phyloP scores from a whole-genome alignment of 2,797 vertebrate species.

The Ambastaia sidthimunki region DNA sequence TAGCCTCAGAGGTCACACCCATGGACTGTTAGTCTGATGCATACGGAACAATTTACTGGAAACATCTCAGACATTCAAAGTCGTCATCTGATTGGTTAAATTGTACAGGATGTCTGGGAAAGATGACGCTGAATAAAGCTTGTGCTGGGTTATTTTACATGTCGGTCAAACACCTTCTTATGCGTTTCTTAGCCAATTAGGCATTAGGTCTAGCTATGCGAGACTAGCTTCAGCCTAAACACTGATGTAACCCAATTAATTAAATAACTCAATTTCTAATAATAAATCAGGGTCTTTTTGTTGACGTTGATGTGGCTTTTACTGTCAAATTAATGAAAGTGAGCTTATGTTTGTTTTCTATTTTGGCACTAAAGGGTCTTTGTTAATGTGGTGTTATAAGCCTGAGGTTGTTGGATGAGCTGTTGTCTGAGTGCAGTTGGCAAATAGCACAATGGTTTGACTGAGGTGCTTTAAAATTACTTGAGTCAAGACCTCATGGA shows the following conservation, averaged over 20 bases:
- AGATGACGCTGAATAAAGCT: too few species aligned
- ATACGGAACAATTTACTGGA: too few species aligned
- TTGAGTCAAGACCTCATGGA: background rate
- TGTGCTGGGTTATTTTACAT: too few species aligned
- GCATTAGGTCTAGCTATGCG: too few species aligned
- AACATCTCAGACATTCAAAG: too few species aligned
- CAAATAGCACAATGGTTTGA: background rate
- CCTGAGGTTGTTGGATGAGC: background rate
- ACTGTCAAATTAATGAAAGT: slow-evolving; percentile 14
- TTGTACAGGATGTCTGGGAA: too few species aligned
- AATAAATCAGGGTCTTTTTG: background rate
- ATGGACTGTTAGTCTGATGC: too few species aligned
- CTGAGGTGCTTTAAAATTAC: background rate
- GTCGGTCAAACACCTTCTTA: too few species aligned
- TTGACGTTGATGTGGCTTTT: slow-evolving; percentile 11
- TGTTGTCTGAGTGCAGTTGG: slow-evolving; percentile 6
- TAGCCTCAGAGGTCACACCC: too few species aligned
- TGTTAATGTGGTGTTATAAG: background rate
- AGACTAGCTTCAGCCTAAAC: background rate
- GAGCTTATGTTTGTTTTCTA: background rate
- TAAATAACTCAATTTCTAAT: too few species aligned
- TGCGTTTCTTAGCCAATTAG: too few species aligned
- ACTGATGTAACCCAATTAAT: background rate
- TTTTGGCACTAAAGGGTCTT: background rate
- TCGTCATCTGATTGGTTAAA: too few species aligned